phyloP scores from a whole-genome alignment of 2,797 vertebrate genomes.

The Adelosebastes latens region DNA sequence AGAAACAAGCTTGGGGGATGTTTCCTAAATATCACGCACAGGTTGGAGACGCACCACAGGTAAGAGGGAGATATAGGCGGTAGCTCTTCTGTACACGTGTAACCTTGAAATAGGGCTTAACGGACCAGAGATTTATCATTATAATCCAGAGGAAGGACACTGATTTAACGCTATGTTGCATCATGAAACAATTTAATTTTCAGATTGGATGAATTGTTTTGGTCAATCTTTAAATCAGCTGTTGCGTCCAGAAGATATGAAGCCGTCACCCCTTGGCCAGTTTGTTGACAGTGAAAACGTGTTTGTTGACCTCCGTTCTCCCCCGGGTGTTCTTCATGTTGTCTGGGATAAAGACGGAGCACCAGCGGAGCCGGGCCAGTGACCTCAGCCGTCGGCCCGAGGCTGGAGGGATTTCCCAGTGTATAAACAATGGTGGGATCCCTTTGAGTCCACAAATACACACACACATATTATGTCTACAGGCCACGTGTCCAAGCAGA shows the following conservation, averaged over 20 bases:
- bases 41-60: not conserved
- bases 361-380: not conserved
- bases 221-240: not conserved
- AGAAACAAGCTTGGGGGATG: conserved; percentile 40
- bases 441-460: not conserved
- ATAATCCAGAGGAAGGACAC: not conserved
- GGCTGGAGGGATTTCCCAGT: conserved; percentile 33
- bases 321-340: not conserved
- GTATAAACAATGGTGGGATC: conserved; percentile 8
- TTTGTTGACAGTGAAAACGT: conserved; percentile 37
- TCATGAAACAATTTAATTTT: not conserved
- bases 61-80: not conserved
- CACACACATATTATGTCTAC: conserved; percentile 1
- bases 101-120: not conserved
- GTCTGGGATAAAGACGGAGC: conserved; percentile 22
- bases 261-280: not conserved
- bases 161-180: not conserved
- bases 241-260: not conserved
- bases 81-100: not conserved
- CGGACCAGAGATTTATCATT: not conserved
- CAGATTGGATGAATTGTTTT: not conserved
- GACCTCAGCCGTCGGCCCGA: conserved; percentile 21
- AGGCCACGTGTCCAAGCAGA: not conserved
- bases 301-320: conserved; percentile 33
- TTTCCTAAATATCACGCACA: conserved; percentile 54